Evolutionary conservation across 1,140 invertebrate genomes (phyloP).

Genomic region (Drosophila sproati): DNA sequence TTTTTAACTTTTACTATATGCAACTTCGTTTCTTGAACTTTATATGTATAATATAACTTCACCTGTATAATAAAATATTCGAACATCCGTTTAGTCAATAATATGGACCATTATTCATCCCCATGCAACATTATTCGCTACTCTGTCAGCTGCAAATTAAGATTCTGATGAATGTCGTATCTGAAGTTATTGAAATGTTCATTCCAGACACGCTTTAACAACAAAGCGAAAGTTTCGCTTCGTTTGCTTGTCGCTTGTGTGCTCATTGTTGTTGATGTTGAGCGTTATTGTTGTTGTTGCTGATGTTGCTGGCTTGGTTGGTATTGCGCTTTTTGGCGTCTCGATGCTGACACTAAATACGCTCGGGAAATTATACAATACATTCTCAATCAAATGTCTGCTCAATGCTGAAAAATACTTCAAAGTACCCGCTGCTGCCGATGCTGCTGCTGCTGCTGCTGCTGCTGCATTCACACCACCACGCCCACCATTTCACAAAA

Average conservation of each 20-base stretch:
- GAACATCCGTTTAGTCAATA: too few species aligned
- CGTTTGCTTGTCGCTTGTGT: constrained; percentile 28
- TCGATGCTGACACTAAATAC: constrained; percentile 73
- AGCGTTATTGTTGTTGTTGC: constrained; percentile 27
- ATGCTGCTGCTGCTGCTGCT: constrained; percentile 46
- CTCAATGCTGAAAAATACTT: constrained; percentile 79
- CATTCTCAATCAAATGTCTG: constrained; percentile 78
- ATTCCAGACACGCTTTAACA: neutral
- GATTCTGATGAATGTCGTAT: constrained; percentile 1
- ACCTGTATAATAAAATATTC: too few species aligned
- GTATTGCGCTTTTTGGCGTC: constrained; percentile 54
- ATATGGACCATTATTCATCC: too few species aligned
- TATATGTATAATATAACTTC: too few species aligned
- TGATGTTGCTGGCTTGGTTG: constrained; percentile 1
- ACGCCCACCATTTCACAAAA: neutral
- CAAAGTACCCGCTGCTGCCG: constrained; percentile 58
- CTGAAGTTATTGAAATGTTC: constrained; percentile 6
- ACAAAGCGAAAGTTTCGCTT: constrained; percentile 26
- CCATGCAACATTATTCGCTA: neutral
- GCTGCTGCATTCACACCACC: constrained; percentile 32
- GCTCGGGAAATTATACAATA: constrained; percentile 82
- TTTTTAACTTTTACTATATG: too few species aligned
- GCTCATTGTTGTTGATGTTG: constrained; percentile 38
- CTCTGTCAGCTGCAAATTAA: neutral
- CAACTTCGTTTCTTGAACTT: too few species aligned